A percentile compares a stretch with the other conserved stretches of the same genome.
Conservation (phyloP, 1,140 invertebrate genomes). For the Zaprionus capensis region DNA sequence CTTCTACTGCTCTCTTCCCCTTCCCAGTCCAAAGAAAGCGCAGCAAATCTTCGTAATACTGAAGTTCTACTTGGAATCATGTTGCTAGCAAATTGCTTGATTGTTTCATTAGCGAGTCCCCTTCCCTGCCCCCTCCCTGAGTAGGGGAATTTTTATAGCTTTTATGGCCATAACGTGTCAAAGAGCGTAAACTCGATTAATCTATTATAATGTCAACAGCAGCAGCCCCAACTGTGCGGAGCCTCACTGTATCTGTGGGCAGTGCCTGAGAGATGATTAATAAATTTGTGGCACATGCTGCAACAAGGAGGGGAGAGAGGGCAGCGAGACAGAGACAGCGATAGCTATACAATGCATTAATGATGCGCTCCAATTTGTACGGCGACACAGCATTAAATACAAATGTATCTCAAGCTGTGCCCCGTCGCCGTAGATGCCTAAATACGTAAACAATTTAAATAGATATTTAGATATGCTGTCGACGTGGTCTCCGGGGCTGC, state of each 20-base stretch:
- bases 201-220: conserved; percentile 75
- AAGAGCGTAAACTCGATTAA: conserved; percentile 82
- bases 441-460: conserved; percentile 80
- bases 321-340: conserved; percentile 9
- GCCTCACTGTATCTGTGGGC: conserved; percentile 31
- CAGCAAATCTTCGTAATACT: neutral
- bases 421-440: conserved; percentile 46
- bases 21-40: neutral
- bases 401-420: conserved; percentile 82
- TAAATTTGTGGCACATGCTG: conserved; percentile 61
- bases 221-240: conserved; percentile 16
- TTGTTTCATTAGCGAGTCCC: conserved; percentile 65
- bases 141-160: conserved; percentile 62
- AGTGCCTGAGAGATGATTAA: conserved; percentile 52
- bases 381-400: conserved; percentile 69
- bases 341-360: conserved; percentile 49
- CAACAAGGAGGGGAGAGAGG: conserved; percentile 35
- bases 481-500: conserved; percentile 34
- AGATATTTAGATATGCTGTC: conserved; percentile 79
- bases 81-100: conserved; percentile 48
- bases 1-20: neutral
- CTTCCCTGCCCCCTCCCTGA: neutral
- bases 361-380: conserved; percentile 71
- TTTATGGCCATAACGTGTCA: conserved; percentile 81
- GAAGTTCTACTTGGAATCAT: neutral